phyloP scores from a whole-genome alignment of 1,140 invertebrate genomes.

The Ceratitis capitata region DNA sequence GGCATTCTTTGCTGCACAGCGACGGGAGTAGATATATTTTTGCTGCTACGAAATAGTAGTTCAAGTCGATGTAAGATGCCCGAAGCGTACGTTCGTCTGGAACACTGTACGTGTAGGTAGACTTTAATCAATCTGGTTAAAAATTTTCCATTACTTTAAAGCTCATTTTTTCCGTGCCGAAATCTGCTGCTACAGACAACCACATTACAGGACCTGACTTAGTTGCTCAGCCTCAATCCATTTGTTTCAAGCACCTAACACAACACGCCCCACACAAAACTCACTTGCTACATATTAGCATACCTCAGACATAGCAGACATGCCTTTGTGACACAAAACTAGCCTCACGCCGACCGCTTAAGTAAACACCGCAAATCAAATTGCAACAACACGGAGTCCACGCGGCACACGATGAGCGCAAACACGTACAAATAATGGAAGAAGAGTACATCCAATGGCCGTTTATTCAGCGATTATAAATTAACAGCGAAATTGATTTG shows the following conservation, averaged over 20 bases:
- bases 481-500: background rate
- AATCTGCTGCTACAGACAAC: background rate
- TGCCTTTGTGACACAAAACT: background rate
- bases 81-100: too few relatives aligned
- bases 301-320: background rate
- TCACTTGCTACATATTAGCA: background rate
- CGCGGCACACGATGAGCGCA: background rate
- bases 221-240: background rate
- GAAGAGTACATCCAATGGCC: background rate
- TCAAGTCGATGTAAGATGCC: too few relatives aligned
- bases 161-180: too few relatives aligned
- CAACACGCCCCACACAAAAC: background rate
- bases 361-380: background rate
- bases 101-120: too few relatives aligned
- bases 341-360: background rate
- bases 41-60: too few relatives aligned
- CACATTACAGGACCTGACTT: background rate
- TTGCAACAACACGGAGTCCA: background rate
- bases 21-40: too few relatives aligned
- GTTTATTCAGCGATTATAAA: background rate
- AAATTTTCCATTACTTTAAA: too few relatives aligned
- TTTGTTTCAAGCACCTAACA: background rate
- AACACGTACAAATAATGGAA: background rate
- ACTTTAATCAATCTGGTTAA: too few relatives aligned
- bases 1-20: too few relatives aligned